Percentiles rank a stretch among this genome's conserved stretches.
Evolutionary conservation across 2,797 vertebrate species (phyloP).

Genomic region (Helostoma temminkii): DNA sequence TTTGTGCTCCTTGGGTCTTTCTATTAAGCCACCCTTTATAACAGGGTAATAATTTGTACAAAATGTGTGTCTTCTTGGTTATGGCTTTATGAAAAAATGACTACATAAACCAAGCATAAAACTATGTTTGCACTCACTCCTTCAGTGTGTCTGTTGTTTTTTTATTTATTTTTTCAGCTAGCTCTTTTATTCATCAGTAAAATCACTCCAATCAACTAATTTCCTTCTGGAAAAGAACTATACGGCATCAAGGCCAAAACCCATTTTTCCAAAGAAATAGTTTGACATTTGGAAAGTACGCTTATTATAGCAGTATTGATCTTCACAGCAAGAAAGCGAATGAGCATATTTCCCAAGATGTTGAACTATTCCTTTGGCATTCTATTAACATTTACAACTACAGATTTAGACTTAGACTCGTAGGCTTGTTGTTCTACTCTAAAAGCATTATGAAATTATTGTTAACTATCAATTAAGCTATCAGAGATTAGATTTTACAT

Average conservation of each 20-base stretch:
- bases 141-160: neutral
- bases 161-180: neutral
- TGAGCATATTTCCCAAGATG: neutral
- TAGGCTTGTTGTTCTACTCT: neutral
- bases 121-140: neutral
- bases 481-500: neutral
- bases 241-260: neutral
- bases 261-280: neutral
- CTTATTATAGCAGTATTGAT: neutral
- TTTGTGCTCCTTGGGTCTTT: neutral
- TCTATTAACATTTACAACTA: neutral
- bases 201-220: neutral
- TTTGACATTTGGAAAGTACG: conserved; percentile 1
- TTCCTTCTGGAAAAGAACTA: neutral
- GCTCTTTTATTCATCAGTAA: neutral
- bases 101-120: no score
- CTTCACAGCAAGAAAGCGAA: neutral
- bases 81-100: no score
- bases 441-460: no score
- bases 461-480: neutral
- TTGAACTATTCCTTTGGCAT: neutral
- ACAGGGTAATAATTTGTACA: neutral
- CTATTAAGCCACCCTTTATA: neutral
- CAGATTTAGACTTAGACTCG: neutral
- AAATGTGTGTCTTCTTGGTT: neutral